phyloP scores from a whole-genome alignment of 2,113 vertebrate genomes.

The Hippoglossus stenolepis region DNA sequence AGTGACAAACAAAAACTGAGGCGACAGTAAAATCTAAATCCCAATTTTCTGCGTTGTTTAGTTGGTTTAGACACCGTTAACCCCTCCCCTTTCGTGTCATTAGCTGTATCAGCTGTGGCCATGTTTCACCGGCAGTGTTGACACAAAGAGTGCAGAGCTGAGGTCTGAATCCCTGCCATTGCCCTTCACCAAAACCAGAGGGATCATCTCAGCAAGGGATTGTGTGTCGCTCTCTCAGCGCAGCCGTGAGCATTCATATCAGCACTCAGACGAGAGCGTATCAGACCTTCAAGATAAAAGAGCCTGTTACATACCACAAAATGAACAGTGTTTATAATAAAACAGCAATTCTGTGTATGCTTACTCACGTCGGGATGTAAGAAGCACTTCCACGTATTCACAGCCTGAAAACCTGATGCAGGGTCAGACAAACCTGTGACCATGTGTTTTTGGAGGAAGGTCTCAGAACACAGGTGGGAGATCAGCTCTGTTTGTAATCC shows the following conservation, averaged over 20 bases:
- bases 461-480: background rate
- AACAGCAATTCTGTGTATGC: background rate
- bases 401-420: background rate
- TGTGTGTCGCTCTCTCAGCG: conserved; percentile 67
- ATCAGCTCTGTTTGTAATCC: too few species aligned
- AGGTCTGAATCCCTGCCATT: conserved; percentile 63
- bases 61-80: background rate
- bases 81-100: conserved; percentile 44
- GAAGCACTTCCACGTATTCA: background rate
- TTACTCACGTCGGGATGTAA: background rate
- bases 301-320: background rate
- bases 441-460: conserved; percentile 22
- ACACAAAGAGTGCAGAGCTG: conserved; percentile 60
- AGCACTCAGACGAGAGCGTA: conserved; percentile 12
- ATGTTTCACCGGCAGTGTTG: conserved; percentile 73
- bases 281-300: conserved; percentile 21
- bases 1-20: background rate
- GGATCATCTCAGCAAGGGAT: conserved; percentile 67
- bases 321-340: background rate
- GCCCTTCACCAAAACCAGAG: conserved; percentile 74
- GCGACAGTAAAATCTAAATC: background rate
- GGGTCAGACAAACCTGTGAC: background rate
- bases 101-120: conserved; percentile 75
- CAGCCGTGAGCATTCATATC: conserved; percentile 17
- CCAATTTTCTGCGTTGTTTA: background rate